Percentiles rank a stretch among this genome's conserved stretches.
phyloP scores from a whole-genome alignment of 1,140 invertebrate species.

The roundworm (Caenorhabditis elegans) region WBcel235 BX284604.4:8063001-8063500 shows the following conservation, averaged over 20 bases:
- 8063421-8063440: no score
- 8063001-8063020: no score
- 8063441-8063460: no score
- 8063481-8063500: no score
- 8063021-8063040: no score
- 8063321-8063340: not conserved
- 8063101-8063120: slow-evolving; percentile 52
- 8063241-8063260: slow-evolving; percentile 56
- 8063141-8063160: slow-evolving; percentile 55
- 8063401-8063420: no score
- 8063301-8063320: not conserved
- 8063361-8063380: no score
- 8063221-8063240: slow-evolving; percentile 44
- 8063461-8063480: no score
- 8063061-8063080: no score
- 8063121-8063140: slow-evolving; percentile 63
- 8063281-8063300: slow-evolving; percentile 3
- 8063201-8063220: slow-evolving; percentile 5
- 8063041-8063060: no score
- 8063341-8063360: not conserved
- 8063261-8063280: slow-evolving; percentile 60
- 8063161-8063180: slow-evolving; percentile 58
- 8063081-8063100: not conserved
- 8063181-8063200: slow-evolving; percentile 41
- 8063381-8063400: no score